Evolutionary conservation across 2,888 invertebrate genomes (phyloP).

Genomic region (Meganola albula): DNA sequence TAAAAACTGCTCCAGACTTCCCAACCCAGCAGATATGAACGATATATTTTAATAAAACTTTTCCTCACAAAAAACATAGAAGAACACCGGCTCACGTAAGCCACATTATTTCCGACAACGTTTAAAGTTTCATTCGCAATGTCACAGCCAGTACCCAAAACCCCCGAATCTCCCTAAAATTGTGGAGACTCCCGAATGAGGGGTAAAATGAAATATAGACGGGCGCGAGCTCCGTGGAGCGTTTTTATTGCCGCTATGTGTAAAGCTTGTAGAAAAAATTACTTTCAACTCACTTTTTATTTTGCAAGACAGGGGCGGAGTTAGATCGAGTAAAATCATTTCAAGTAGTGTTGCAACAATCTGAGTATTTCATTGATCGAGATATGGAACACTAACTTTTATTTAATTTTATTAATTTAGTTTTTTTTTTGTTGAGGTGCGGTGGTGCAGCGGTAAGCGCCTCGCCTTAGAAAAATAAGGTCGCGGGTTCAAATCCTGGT

Average conservation of each 20-base stretch:
- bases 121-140: constrained; percentile 68
- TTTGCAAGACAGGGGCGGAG: constrained; percentile 34
- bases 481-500: too few relatives aligned
- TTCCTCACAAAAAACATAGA: constrained; percentile 29
- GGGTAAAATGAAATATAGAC: constrained; percentile 64
- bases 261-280: constrained; percentile 68
- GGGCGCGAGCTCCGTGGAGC: constrained; percentile 47
- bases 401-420: too few relatives aligned
- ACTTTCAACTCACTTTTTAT: constrained; percentile 58
- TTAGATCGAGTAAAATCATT: too few relatives aligned
- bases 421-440: too few relatives aligned
- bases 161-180: constrained; percentile 29
- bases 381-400: too few relatives aligned
- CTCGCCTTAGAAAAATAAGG: too few relatives aligned
- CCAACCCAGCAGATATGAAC: constrained; percentile 17
- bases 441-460: too few relatives aligned
- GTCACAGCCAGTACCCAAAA: constrained; percentile 45
- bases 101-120: constrained; percentile 57
- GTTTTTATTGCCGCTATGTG: constrained; percentile 70
- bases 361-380: constrained; percentile 20
- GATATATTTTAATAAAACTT: constrained; percentile 33
- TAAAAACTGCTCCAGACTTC: too few relatives aligned
- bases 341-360: constrained; percentile 18
- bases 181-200: constrained; percentile 36
- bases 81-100: constrained; percentile 48